These are phyloP conservation scores for Syngnathoides biaculeatus DNA, from an alignment of 2,113 vertebrate species.

Conservation along the genomic window DNA sequence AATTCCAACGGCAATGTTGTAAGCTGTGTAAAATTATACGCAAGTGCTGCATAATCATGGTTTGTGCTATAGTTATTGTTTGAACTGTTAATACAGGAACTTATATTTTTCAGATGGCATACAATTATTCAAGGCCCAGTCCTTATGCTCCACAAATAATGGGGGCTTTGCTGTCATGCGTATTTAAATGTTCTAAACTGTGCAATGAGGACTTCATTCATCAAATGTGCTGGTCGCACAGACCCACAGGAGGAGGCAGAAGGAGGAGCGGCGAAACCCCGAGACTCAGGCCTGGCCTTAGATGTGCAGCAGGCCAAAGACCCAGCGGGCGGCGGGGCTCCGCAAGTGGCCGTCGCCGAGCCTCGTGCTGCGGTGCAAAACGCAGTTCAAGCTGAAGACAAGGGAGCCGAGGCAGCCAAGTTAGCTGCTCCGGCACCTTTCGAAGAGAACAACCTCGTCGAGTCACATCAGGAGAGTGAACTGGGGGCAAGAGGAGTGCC, in stretches of 20 bases:
- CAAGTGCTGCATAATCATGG: no score
- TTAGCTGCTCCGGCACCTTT: constrained; percentile 26
- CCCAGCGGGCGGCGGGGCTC: constrained; percentile 20
- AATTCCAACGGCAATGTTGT: no score
- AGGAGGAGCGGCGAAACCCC: constrained; percentile 50
- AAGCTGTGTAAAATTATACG: no score
- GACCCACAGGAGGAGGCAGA: constrained; percentile 46
- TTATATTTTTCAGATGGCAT: no score
- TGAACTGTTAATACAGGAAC: no score
- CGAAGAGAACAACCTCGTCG: constrained; percentile 38
- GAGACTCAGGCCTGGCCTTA: constrained; percentile 30
- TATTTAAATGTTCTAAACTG: neutral
- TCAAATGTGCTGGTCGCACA: constrained; percentile 28
- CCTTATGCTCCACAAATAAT: no score
- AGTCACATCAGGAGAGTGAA: constrained; percentile 36
- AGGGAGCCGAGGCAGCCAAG: constrained; percentile 17
- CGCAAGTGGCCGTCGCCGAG: constrained; percentile 25
- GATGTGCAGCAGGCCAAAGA: constrained; percentile 33
- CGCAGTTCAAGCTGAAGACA: constrained; percentile 22
- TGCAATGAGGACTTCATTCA: neutral
- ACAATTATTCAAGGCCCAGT: neutral
- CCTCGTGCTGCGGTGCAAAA: constrained; percentile 24
- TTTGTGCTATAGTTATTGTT: no score
- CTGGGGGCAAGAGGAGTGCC: constrained; percentile 65
- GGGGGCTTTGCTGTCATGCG: neutral